phyloP scores from a whole-genome alignment of 2,797 vertebrate genomes.

The Amblyraja radiata region DNA sequence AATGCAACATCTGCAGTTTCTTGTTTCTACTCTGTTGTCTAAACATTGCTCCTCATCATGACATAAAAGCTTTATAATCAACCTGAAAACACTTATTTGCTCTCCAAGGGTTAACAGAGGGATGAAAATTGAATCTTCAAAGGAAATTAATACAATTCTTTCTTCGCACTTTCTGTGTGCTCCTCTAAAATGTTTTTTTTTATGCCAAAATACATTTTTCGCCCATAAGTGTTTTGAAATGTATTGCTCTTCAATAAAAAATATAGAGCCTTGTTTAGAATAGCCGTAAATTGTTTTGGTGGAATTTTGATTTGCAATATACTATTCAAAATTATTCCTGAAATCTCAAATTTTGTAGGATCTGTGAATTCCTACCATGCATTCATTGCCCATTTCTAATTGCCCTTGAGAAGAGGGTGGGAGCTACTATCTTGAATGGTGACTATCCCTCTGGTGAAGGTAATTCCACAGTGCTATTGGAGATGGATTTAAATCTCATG shows the following conservation, averaged over 20 bases:
- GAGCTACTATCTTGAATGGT: no score
- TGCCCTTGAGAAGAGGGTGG: no score
- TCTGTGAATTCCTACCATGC: no score
- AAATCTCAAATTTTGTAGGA: background rate
- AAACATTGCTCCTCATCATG: background rate
- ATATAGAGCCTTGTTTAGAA: background rate
- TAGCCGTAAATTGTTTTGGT: background rate
- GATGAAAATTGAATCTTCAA: background rate
- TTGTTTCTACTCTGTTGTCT: no score
- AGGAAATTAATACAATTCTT: no score
- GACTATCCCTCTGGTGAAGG: no score
- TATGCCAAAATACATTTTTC: background rate
- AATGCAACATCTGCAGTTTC: no score
- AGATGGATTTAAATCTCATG: no score
- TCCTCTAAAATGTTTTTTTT: no score
- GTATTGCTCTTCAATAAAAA: background rate
- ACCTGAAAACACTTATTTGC: background rate
- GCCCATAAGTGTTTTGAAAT: background rate
- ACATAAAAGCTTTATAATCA: background rate
- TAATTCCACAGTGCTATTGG: no score
- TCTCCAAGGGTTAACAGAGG: background rate
- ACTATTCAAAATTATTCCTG: background rate
- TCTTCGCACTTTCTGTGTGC: background rate
- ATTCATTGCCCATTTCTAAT: no score
- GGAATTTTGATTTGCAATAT: background rate